Evolutionary conservation across 2,113 vertebrate species (phyloP), one percentile per base, ranked within the genome.

Genomic region (Marmota monax): DNA sequence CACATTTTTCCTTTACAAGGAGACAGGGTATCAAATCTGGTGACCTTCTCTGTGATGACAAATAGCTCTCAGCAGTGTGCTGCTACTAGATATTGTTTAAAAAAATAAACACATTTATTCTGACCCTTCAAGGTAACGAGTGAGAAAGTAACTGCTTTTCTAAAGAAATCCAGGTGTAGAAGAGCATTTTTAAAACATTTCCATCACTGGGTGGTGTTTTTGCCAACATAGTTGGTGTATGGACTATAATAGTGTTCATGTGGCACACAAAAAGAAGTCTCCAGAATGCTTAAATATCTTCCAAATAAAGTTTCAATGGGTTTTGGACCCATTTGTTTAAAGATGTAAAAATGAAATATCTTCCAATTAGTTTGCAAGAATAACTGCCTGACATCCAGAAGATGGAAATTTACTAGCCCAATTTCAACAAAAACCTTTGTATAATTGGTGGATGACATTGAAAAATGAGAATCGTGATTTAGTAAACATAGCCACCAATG

Each of bases 301-400:
- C 69, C 83, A 89, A n/a, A 67, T 29, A 48, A 89, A 80, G n/a
- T 74, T 91, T 89, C 89, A 67, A 39, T 45, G 37, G 74, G 48
- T 67, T 97, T 94, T 65, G 32, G 61, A 58, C 34, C 65, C 92
- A 94, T 85, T 98, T 92, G 86, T 74, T 96, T 91, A 95, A 96
- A 97, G 95, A 63, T 17, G 74, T 69, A 79, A 88, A 95, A 92
- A 65, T 96, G 96, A 97, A 98, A 94, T 95, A 97, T 95, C 83
- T 94, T 74, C 94, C 94, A 93, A 93, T 97, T 97, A 92, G 78
- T 89, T 84, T 94, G 92, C 37, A 88, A 94, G 93, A 97, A 69
- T 92, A 97, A 95, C 63, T 70, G 78, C 58, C 83, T 97, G 92
- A 91, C 89, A 92, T 74, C 5, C 27, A 88, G 89, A 93, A 76